These are phyloP conservation scores for Phyllopteryx taeniolatus DNA, from an alignment of 2,113 vertebrate genomes.

Conservation along the genomic window DNA sequence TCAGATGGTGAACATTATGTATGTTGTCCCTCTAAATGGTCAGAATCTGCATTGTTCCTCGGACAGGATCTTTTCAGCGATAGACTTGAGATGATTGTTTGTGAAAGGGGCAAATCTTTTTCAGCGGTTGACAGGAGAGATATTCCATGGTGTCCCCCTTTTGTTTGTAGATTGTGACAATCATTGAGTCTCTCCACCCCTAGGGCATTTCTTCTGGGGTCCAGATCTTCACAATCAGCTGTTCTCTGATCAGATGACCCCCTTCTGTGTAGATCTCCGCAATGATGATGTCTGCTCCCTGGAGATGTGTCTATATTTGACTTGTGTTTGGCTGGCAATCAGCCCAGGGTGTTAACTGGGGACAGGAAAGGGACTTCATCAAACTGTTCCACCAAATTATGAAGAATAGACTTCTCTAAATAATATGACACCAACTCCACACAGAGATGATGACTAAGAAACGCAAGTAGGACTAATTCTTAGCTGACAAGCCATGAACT, in stretches of 20 bases:
- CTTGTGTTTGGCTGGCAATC: neutral
- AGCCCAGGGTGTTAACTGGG: no score
- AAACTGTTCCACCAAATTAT: neutral
- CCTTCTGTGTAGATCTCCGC: neutral
- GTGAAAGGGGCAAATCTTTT: no score
- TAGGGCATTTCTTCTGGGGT: neutral
- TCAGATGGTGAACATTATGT: no score
- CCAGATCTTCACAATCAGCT: neutral
- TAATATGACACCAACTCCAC: neutral
- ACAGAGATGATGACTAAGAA: conserved; percentile 5
- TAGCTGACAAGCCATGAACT: conserved; percentile 37
- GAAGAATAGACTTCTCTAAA: neutral
- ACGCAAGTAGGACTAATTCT: neutral
- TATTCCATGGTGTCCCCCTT: no score
- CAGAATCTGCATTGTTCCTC: no score
- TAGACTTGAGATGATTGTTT: no score
- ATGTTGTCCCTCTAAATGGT: no score
- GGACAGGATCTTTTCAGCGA: no score
- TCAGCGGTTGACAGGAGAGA: no score
- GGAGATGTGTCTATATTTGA: neutral
- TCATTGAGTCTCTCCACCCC: no score
- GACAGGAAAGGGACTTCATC: neutral
- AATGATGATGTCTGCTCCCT: neutral
- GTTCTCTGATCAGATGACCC: neutral
- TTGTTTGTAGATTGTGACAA: no score